Conservation (phyloP, 2,113 vertebrate species). For the Grammomys dolichurus region DNA sequence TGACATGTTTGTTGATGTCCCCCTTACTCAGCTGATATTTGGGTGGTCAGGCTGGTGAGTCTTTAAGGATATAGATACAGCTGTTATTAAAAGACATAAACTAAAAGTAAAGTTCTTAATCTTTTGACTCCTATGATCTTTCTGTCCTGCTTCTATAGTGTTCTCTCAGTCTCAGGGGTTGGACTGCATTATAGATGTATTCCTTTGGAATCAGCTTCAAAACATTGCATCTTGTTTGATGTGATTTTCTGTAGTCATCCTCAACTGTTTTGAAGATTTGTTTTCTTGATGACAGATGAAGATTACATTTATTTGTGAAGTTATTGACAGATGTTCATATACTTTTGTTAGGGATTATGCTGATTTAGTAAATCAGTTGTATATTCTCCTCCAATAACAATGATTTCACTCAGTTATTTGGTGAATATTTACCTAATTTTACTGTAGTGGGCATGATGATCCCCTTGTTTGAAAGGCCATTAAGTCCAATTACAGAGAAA, state of each 20-base stretch:
- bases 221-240: neutral
- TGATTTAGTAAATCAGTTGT: neutral
- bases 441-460: fast-evolving
- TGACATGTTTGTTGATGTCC: neutral
- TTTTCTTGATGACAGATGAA: neutral
- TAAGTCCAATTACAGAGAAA: neutral
- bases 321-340: no score
- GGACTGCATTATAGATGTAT: neutral
- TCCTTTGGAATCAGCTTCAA: neutral
- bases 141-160: neutral
- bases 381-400: neutral
- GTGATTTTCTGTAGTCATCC: neutral
- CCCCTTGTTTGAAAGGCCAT: neutral
- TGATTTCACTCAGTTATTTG: neutral
- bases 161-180: no score
- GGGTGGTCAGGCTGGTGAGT: neutral
- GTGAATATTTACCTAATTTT: neutral
- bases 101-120: neutral
- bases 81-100: no score
- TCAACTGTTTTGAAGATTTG: neutral
- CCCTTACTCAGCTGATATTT: neutral
- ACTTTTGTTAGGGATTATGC: neutral
- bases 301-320: no score
- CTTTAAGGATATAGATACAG: neutral
- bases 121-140: neutral